Evolutionary conservation across 1,140 invertebrate species (phyloP).

Genomic region (Drosophila dunni): DNA sequence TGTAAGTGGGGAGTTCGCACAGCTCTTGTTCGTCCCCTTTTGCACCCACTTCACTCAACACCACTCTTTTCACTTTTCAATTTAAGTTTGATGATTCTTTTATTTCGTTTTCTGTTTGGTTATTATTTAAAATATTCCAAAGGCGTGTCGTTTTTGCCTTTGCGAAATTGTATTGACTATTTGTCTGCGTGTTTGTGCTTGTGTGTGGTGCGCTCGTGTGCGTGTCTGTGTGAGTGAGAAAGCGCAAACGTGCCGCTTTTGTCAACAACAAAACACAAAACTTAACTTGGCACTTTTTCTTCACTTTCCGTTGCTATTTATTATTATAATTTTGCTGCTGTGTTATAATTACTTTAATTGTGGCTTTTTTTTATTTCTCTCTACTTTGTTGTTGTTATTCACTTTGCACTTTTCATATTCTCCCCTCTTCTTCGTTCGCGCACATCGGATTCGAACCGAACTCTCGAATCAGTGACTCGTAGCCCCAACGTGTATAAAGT

Average conservation of each 20-base stretch:
- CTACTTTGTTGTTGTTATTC: constrained; percentile 14
- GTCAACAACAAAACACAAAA: constrained; percentile 63
- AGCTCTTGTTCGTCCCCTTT: not conserved
- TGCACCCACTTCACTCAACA: constrained; percentile 27
- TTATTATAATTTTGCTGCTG: constrained; percentile 22
- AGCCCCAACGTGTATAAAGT: constrained; percentile 70
- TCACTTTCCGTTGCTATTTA: constrained; percentile 52
- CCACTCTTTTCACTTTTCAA: constrained; percentile 16
- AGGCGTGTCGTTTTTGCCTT: constrained; percentile 42
- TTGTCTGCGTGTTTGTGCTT: constrained; percentile 19
- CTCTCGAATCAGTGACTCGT: constrained; percentile 53
- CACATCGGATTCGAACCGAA: constrained; percentile 15
- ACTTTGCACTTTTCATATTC: not conserved
- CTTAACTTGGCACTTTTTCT: constrained; percentile 60
- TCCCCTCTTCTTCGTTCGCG: not conserved
- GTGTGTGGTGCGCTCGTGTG: constrained; percentile 3
- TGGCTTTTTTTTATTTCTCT: constrained; percentile 10
- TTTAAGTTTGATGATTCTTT: constrained; percentile 9
- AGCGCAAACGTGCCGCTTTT: constrained; percentile 78
- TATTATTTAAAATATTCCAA: constrained; percentile 45
- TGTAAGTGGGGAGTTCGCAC: not conserved
- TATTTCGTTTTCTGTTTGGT: constrained; percentile 2
- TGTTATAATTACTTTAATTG: constrained; percentile 46
- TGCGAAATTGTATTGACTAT: constrained; percentile 35
- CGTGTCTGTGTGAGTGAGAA: constrained; percentile 58